A percentile compares a stretch with the other conserved stretches of the same genome.
Evolutionary conservation across 2,113 vertebrate genomes (phyloP).

Genomic region (Prietella phreatophila): DNA sequence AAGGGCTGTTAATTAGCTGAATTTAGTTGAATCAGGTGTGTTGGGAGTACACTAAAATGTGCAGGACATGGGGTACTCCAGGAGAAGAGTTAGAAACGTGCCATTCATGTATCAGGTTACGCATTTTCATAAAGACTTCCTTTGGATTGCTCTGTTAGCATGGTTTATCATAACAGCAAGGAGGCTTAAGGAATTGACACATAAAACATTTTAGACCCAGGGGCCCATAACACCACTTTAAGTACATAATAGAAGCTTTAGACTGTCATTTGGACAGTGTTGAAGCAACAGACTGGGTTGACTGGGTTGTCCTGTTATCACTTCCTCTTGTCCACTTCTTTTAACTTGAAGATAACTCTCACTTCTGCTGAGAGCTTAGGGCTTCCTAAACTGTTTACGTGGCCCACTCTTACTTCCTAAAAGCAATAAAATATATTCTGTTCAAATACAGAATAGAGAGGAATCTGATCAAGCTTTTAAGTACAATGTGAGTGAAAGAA

Average conservation of each 20-base stretch:
- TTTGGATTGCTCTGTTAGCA: neutral
- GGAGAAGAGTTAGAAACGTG: neutral
- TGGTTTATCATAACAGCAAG: neutral
- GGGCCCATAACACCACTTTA: neutral
- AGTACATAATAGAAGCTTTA: neutral
- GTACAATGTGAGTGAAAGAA: neutral
- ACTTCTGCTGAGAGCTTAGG: slow-evolving; percentile 42
- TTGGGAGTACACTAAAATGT: neutral
- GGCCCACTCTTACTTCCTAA: neutral
- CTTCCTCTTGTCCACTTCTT: slow-evolving; percentile 41
- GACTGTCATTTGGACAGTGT: slow-evolving; percentile 2
- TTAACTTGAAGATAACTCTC: slow-evolving; percentile 33
- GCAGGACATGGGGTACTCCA: neutral
- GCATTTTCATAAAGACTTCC: neutral
- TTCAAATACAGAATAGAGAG: neutral
- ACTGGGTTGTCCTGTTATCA: slow-evolving; percentile 18
- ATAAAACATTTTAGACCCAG: neutral
- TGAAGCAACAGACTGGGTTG: neutral
- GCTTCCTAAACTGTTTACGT: slow-evolving; percentile 24
- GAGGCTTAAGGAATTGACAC: neutral
- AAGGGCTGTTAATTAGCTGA: neutral
- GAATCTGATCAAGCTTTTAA: neutral
- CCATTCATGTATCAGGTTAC: too few species aligned
- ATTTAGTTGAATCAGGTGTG: neutral
- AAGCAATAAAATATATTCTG: neutral